Percentiles rank a stretch among this genome's conserved stretches.
These are phyloP conservation scores for Nettapus auritus DNA, from an alignment of 2,113 vertebrate species.

Conservation along the genomic window DNA sequence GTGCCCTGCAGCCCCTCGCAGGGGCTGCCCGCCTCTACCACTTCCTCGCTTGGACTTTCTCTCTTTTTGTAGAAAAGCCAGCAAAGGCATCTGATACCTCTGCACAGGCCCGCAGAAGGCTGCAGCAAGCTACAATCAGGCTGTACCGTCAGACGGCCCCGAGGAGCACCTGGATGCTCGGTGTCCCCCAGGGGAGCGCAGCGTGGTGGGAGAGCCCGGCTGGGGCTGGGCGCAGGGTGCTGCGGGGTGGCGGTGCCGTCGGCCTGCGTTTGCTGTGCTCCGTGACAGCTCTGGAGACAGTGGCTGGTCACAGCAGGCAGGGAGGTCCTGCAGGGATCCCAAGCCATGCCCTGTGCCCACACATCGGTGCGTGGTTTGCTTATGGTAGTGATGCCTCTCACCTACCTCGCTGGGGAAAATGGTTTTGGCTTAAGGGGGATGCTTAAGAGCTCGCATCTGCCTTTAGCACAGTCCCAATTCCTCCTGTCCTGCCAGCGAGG, in stretches of 20 bases:
- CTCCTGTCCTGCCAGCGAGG: not conserved
- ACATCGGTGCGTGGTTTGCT: not conserved
- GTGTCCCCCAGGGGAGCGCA: not conserved
- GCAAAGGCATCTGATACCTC: accelerated
- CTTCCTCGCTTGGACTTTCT: accelerated
- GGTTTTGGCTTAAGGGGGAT: not conserved
- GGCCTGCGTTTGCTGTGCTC: conserved; percentile 39
- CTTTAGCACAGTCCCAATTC: accelerated
- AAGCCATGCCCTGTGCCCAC: not conserved
- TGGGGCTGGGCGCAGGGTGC: not conserved
- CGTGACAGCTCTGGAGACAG: conserved; percentile 38
- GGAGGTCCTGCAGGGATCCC: conserved; percentile 62
- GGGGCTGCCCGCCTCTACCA: not conserved
- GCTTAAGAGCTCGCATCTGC: accelerated
- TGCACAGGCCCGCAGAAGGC: not conserved
- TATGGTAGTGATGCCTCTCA: accelerated
- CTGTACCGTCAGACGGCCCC: not conserved
- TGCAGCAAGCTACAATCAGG: not conserved
- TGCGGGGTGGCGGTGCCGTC: not conserved
- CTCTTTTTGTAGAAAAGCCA: not conserved
- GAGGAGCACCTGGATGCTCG: not conserved
- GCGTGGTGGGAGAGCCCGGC: accelerated
- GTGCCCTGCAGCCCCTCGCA: not conserved
- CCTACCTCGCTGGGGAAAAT: not conserved
- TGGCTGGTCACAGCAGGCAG: conserved; percentile 56